Conservation (phyloP, 2,888 invertebrate species). For the Rugalucina vietnamica region DNA sequence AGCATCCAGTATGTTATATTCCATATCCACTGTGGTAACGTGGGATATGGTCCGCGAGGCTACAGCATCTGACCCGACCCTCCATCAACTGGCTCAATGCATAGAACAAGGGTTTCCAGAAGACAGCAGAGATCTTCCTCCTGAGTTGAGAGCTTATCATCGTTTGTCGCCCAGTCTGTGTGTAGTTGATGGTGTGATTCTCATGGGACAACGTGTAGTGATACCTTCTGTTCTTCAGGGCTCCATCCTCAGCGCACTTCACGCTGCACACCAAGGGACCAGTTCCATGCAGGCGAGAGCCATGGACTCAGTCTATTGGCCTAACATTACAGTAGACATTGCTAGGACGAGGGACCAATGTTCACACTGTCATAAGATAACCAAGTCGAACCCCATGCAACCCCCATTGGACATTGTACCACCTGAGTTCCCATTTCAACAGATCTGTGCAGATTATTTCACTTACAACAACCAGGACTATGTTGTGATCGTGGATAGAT, state of each 20-base stretch:
- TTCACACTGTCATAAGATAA: conserved; percentile 13
- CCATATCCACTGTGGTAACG: conserved; percentile 31
- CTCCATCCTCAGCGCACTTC: conserved; percentile 25
- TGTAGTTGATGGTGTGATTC: conserved; percentile 55
- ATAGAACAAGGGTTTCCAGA: conserved; percentile 23
- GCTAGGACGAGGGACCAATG: conserved; percentile 45
- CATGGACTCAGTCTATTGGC: conserved; percentile 56
- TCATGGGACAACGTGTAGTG: conserved; percentile 39
- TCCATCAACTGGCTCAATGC: conserved; percentile 10
- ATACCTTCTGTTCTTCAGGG: neutral
- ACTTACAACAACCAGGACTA: conserved; percentile 43
- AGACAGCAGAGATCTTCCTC: conserved; percentile 22
- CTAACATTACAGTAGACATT: conserved; percentile 49
- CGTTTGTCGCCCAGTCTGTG: conserved; percentile 38
- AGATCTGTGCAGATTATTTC: conserved; percentile 52
- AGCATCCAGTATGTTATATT: conserved; percentile 28
- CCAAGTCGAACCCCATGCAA: conserved; percentile 29
- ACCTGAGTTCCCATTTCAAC: conserved; percentile 54
- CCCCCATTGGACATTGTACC: neutral
- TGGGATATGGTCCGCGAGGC: conserved; percentile 51
- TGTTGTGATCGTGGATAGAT: conserved; percentile 50
- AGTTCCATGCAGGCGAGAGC: conserved; percentile 51
- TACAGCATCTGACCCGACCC: conserved; percentile 39
- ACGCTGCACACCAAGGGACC: conserved; percentile 57
- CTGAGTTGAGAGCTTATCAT: conserved; percentile 24